Percentiles rank a stretch among this genome's conserved stretches.
These are phyloP conservation scores for Spizaetus ornatus DNA, from an alignment of 2,113 vertebrate genomes.

Conservation along the genomic window DNA sequence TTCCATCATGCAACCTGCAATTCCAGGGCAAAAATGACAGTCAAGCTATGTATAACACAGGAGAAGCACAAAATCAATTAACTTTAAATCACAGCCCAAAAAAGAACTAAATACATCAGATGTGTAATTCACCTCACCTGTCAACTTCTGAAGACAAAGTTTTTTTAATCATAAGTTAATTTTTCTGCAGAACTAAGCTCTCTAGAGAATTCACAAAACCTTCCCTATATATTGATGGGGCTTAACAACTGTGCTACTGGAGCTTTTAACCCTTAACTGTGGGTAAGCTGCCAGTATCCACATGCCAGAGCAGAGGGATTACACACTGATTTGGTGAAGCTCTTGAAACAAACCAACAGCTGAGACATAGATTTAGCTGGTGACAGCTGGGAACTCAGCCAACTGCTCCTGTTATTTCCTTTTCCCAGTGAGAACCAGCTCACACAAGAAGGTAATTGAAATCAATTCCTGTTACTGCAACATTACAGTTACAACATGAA, in stretches of 20 bases:
- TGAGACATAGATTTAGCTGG: slow-evolving; percentile 7
- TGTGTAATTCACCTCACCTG: background rate
- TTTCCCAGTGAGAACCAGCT: slow-evolving; percentile 3
- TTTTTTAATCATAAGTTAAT: background rate
- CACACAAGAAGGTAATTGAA: background rate
- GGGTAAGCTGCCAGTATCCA: background rate
- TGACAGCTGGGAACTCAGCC: background rate
- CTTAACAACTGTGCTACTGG: background rate
- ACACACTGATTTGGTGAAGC: background rate
- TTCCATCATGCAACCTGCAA: background rate
- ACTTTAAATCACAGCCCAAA: background rate
- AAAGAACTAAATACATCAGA: background rate
- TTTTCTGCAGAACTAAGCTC: background rate
- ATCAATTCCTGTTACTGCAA: slow-evolving; percentile 27
- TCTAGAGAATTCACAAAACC: background rate
- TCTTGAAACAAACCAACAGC: background rate
- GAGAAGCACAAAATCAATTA: slow-evolving; percentile 1
- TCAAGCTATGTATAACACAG: background rate
- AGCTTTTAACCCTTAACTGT: background rate
- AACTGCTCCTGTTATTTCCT: slow-evolving; percentile 14
- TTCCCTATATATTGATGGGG: background rate
- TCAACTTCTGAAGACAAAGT: background rate
- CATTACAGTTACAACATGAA: background rate
- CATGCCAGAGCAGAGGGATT: background rate
- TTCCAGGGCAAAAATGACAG: slow-evolving; percentile 16